Conservation (phyloP, 2,888 invertebrate species). For the Drosophila falleni region DNA sequence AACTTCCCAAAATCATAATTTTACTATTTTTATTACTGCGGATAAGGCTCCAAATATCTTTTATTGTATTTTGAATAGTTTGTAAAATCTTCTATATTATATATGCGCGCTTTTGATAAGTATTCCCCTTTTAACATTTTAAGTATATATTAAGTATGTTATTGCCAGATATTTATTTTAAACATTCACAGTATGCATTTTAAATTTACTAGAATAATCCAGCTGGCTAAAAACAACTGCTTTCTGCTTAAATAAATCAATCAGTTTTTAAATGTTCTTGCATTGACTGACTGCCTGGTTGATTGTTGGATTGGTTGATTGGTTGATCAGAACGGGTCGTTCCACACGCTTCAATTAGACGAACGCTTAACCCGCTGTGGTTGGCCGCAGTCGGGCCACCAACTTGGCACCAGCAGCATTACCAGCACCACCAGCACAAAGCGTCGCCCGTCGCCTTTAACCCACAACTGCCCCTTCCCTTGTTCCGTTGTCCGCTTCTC, state of each 20-base stretch:
- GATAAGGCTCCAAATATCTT: too few relatives aligned
- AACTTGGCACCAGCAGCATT: background rate
- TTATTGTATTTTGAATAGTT: too few relatives aligned
- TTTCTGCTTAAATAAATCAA: slow-evolving; percentile 50
- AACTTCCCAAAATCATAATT: too few relatives aligned
- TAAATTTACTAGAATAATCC: too few relatives aligned
- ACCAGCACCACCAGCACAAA: background rate
- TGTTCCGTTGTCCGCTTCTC: slow-evolving; percentile 7
- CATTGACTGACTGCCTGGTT: slow-evolving; percentile 33
- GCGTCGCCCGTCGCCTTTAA: background rate
- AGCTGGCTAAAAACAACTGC: background rate
- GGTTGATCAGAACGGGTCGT: slow-evolving; percentile 26
- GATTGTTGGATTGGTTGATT: slow-evolving; percentile 44
- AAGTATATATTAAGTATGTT: too few relatives aligned
- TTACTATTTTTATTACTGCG: too few relatives aligned
- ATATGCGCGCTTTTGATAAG: too few relatives aligned
- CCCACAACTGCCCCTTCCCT: background rate
- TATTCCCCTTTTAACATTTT: too few relatives aligned
- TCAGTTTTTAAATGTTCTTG: slow-evolving; percentile 41
- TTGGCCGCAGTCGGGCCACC: slow-evolving; percentile 18
- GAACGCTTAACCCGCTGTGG: slow-evolving; percentile 35
- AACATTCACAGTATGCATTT: too few relatives aligned
- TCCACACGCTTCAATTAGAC: slow-evolving; percentile 49
- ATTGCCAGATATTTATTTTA: too few relatives aligned
- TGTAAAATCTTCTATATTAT: too few relatives aligned